Base-by-base conservation (phyloP, 2,888 invertebrate genomes). In the Magallana nippona region DNA sequence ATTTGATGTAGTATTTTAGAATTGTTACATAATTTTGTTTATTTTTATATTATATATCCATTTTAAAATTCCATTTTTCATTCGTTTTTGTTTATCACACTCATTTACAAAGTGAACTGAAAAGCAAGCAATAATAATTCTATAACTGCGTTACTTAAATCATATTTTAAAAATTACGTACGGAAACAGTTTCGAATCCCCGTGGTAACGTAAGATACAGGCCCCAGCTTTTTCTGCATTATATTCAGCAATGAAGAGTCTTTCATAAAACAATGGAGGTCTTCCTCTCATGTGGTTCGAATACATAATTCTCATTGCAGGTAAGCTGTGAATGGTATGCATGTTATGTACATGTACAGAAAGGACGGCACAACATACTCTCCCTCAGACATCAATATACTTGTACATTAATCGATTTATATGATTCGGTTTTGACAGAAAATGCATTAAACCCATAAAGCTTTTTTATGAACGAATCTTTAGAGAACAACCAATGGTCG, bases 211-310 rank as follows among this genome's bases (percentile, higher is more conserved):
- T 10, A 84, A 17, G 19, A 44, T 32, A 22, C 81, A n/a, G 10
- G 79, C 19, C 2, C 82, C 84, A 5, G 79, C 84, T 19, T 19
- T 58, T 55, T 79, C 44, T 58, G 78, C 79, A 56, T 79, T 13
- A 63, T 56, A 78, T 62, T 84, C 84, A 1, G 84, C 84, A 63
- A 84, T 78, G 22, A 78, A 84, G 17, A 62, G 13, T 56, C 82
- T 78, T 22, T 84, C 62, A 44, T 82, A 84, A 62, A 15, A 71
- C 15, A 63, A 27, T 22, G 63, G 63, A 19, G 19, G 63, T 13
- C 63, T 27, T 15, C 27, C 11, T 11, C 15, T 60, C 22, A 11
- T 22, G 32, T 27, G 19, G 22, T 27, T 63, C 15, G 63, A 22
- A 63, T 22, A 63, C 13, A 11, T 19, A 2, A 1, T 27, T 22